Conservation (phyloP, 2,113 vertebrate species). For the Chaetodon trifascialis region DNA sequence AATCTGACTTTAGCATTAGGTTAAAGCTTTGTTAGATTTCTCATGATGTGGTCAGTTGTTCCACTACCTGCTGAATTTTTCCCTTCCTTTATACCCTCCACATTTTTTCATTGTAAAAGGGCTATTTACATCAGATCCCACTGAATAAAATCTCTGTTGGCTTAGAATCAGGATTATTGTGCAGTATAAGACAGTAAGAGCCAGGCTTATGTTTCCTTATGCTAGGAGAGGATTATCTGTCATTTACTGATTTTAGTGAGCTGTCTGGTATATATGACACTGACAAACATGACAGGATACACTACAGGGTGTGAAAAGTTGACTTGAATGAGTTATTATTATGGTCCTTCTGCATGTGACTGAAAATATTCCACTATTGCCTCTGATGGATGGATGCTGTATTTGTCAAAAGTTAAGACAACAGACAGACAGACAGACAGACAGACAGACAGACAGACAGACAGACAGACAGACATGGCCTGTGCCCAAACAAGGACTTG, state of each 20-base stretch:
- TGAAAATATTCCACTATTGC: not conserved
- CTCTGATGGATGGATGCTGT: not conserved
- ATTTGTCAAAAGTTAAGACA: not conserved
- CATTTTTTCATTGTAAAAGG: not conserved
- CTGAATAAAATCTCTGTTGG: conserved; percentile 29
- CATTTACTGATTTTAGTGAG: conserved; percentile 40
- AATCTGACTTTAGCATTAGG: not conserved
- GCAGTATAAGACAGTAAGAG: conserved; percentile 30
- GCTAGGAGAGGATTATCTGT: conserved; percentile 43
- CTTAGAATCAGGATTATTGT: conserved; percentile 42
- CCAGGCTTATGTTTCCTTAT: conserved; percentile 37
- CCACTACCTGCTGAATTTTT: not conserved
- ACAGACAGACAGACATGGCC: too few species aligned
- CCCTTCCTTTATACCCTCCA: not conserved
- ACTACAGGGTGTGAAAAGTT: not conserved
- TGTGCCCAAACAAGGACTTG: not conserved
- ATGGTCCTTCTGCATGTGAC: not conserved
- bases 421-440: too few species aligned
- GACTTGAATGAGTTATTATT: not conserved
- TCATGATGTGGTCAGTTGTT: not conserved
- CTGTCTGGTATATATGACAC: conserved; percentile 2
- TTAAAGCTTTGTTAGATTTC: not conserved
- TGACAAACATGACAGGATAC: conserved; percentile 2
- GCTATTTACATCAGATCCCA: conserved; percentile 30
- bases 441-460: too few species aligned